phyloP scores from a whole-genome alignment of 1,140 invertebrate species.

The Caenorhabditis latens region DNA sequence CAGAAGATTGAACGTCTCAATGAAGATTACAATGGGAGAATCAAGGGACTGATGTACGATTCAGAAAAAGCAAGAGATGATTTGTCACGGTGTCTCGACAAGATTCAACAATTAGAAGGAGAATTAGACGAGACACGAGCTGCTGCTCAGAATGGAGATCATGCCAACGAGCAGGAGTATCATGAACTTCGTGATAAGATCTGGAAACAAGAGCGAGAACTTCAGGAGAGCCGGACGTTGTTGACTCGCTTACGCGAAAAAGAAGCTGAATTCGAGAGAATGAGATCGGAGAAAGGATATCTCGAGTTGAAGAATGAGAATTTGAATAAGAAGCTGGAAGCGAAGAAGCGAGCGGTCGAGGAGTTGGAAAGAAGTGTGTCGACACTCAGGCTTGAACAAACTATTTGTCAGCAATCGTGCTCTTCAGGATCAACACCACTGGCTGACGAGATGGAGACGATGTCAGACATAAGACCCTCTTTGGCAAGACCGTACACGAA shows the following conservation, averaged over 20 bases:
- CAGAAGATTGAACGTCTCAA: slow-evolving; percentile 37
- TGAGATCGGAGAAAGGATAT: slow-evolving; percentile 33
- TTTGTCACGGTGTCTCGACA: slow-evolving; percentile 7
- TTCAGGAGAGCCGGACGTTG: slow-evolving; percentile 36
- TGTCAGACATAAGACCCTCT: slow-evolving; percentile 19
- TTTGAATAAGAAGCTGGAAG: slow-evolving; percentile 39
- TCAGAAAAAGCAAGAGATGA: slow-evolving; percentile 2
- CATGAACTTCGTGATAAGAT: slow-evolving; percentile 31
- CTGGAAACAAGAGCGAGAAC: slow-evolving; percentile 41
- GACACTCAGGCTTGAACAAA: slow-evolving; percentile 20
- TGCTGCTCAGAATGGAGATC: slow-evolving; percentile 34
- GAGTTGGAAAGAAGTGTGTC: slow-evolving; percentile 43
- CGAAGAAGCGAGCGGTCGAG: slow-evolving; percentile 37
- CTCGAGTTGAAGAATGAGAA: slow-evolving; percentile 44
- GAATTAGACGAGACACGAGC: slow-evolving; percentile 21
- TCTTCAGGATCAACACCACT: slow-evolving; percentile 33
- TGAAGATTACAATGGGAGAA: slow-evolving; percentile 15
- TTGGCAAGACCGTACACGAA: slow-evolving; percentile 28
- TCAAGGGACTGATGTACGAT: slow-evolving; percentile 8
- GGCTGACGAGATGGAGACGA: slow-evolving; percentile 42
- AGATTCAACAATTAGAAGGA: not conserved
- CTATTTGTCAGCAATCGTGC: slow-evolving; percentile 36
- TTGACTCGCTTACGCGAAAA: slow-evolving; percentile 10
- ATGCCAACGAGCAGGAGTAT: slow-evolving; percentile 19
- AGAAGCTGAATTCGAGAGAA: slow-evolving; percentile 39